Base-by-base conservation (phyloP, 37 sponge, comb jelly and placozoan species). In the Amphimedon queenslandica region DNA sequence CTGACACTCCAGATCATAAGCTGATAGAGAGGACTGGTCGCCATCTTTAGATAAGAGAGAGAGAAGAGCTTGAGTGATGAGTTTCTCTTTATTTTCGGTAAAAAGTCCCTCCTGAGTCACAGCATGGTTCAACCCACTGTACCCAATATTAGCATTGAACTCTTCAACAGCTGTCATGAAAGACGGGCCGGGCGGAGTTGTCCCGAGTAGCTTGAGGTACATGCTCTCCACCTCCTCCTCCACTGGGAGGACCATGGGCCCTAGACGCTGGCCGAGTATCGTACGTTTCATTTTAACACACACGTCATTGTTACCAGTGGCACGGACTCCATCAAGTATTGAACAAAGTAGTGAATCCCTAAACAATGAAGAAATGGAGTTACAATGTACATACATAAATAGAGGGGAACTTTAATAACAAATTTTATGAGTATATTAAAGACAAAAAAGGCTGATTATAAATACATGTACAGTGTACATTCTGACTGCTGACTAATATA, bases 161-260 rank as follows among this genome's bases (percentile, higher is more conserved):
- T 80, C 63, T 55, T 78, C 77, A 37, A 95, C 89, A 6, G 99
- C 95, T 35, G 86, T 78, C 1, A 64, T 37, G 60, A 95, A 84
- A 27, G 37, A 42, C 70, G 67, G 75, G 4, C 83, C 80, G 24
- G 79, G 86, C 10, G 85, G 84, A 5, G 82, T 42, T 58, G 80
- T 86, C 33, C 71, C 66, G 23, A 99, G 69, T 63, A 77, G 78
- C 60, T 87, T 87, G 64, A 99, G 84, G 72, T 84, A 92, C 71
- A 79, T 79, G 66, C 94, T 93, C 86, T 99, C 99, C 43, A 95
- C 92, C 66, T 99, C 99, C 75, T 99, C 96, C 34, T 96, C 93
- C 35, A 96, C 87, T 34, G 90, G 93, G 18, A 82, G 38, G 16
- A 74, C 13, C 34, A 99, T 75, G 1, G 99, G 96, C 21, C 95